Evolutionary conservation across 92 coral and sea anemone genomes (phyloP), one percentile per base, ranked within the genome.

Genomic region (Palythoa caribaeorum): DNA sequence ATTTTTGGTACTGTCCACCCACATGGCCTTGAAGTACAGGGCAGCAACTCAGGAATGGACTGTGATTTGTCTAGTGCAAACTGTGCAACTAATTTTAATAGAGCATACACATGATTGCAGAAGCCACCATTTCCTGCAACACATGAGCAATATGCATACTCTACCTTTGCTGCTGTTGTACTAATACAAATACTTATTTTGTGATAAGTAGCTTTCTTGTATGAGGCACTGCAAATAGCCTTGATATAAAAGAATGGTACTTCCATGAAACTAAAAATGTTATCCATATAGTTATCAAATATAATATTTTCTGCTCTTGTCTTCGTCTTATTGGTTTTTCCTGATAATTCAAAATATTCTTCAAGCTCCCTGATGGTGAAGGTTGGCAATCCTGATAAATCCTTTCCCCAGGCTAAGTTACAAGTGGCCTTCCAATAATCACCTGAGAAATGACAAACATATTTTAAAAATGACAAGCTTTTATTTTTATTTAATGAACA

Each of bases 41-140:
- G 92, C 38, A 93, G 74, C 52, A 38, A 50, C 53, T 39, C 79
- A 53, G 93, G 92, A 17, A 88, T 81, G 16, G 5, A 76, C 20
- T 84, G 47, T 47, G 40, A 14, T 73, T 93, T 80, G 51, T 93
- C 95, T 0, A 90, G 71, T 2, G 79, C 76, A 72, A 93, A 93
- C 74, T 93, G 86, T 1, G 93, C 92, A 36, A 84, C 54, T 15
- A 88, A n/a, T 47, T 93, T 90, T 20, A 93, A 40, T 39, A 90
- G 38, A 15, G 89, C 95, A 92, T 92, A 92, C 6, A 87, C 60
- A 63, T 92, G 93, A 59, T 92, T 92, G 39, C 91, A 92, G 37
- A 87, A 90, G 14, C 93, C 93, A 19, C 93, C 95, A 37, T 84
- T 78, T 40, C 93, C 95, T 19, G 93, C 89, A 19, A 38, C 74